These are phyloP conservation scores for Anguilla megastoma DNA, from an alignment of 2,797 vertebrate genomes.

Conservation along the genomic window DNA sequence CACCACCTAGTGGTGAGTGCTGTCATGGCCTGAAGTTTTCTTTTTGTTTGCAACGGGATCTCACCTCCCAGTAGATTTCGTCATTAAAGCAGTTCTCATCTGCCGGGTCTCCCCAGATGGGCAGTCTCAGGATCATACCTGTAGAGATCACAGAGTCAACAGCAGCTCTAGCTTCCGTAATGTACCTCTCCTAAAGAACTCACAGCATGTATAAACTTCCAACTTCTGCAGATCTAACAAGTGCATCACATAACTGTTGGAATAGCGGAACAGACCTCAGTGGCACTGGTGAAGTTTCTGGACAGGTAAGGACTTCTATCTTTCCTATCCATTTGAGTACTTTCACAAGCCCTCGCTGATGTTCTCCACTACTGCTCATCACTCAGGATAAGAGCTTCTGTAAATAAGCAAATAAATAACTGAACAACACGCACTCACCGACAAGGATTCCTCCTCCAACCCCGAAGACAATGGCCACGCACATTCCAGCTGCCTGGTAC, in stretches of 20 bases:
- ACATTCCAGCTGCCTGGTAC: slow-evolving; percentile 85
- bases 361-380: background rate
- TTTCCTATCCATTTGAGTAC: background rate
- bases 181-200: background rate
- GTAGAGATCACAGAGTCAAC: slow-evolving; percentile 24
- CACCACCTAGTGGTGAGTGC: slow-evolving; percentile 5
- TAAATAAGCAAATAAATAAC: background rate
- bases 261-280: background rate
- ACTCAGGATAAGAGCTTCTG: background rate
- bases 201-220: background rate
- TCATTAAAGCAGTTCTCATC: slow-evolving; percentile 94
- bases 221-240: background rate
- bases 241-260: background rate
- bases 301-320: background rate
- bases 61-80: slow-evolving; percentile 92
- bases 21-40: background rate
- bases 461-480: slow-evolving; percentile 85
- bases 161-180: background rate
- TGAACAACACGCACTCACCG: slow-evolving; percentile 74
- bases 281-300: background rate
- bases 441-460: slow-evolving; percentile 83
- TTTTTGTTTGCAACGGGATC: slow-evolving; percentile 30
- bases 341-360: background rate
- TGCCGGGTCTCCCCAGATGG: slow-evolving; percentile 85
- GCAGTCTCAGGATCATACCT: slow-evolving; percentile 86